Conservation (phyloP, 2,888 invertebrate genomes). For the Acronicta leporina region DNA sequence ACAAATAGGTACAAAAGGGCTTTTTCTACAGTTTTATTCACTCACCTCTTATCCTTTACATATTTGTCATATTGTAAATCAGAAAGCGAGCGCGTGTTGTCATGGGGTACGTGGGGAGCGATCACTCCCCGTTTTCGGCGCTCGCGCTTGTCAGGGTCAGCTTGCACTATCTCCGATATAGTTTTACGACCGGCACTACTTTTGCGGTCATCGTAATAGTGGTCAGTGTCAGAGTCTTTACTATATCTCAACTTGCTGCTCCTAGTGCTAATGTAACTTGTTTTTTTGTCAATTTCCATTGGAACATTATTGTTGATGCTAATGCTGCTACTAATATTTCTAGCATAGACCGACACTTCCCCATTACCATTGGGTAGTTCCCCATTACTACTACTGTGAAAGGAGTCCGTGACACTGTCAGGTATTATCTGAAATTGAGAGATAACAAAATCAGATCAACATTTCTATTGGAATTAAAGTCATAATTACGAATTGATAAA, state of each 20-base stretch:
- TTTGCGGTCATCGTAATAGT: slow-evolving; percentile 63
- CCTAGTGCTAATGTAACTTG: slow-evolving; percentile 72
- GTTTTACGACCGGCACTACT: slow-evolving; percentile 77
- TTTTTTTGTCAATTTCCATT: slow-evolving; percentile 66
- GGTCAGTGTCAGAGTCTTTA: slow-evolving; percentile 71
- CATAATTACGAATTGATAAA: slow-evolving; percentile 16
- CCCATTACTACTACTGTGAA: slow-evolving; percentile 11
- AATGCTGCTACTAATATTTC: slow-evolving; percentile 11
- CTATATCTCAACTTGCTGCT: slow-evolving; percentile 69
- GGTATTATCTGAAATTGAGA: slow-evolving; percentile 70
- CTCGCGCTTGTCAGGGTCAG: slow-evolving; percentile 63
- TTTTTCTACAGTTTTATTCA: too few relatives aligned
- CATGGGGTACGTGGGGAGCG: slow-evolving; percentile 84
- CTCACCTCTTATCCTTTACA: slow-evolving; percentile 89
- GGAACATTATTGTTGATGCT: slow-evolving; percentile 25
- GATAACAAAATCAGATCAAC: slow-evolving; percentile 10
- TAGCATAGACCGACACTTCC: slow-evolving; percentile 34
- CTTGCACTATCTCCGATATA: slow-evolving; percentile 76
- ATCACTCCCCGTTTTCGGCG: slow-evolving; percentile 87
- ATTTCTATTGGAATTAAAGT: slow-evolving; percentile 9
- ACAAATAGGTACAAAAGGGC: too few relatives aligned
- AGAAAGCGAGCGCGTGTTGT: slow-evolving; percentile 73
- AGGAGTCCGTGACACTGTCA: slow-evolving; percentile 56
- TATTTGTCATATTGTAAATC: slow-evolving; percentile 87
- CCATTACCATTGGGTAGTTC: slow-evolving; percentile 61